phyloP scores from a whole-genome alignment of 2,797 vertebrate species.

The Lacerta viridis region DNA sequence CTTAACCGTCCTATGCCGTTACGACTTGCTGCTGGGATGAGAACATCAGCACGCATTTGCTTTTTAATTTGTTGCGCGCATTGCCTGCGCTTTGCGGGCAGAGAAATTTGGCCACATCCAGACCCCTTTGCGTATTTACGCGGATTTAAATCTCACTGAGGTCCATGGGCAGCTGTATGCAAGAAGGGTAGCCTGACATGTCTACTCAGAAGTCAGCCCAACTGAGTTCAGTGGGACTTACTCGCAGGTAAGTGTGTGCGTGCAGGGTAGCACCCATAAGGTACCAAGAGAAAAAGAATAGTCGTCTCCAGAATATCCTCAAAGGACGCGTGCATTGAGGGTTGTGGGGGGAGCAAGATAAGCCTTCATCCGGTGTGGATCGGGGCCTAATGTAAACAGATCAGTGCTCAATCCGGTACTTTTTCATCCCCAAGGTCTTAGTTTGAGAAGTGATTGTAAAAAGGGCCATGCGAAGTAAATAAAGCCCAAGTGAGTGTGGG shows the following conservation, averaged over 20 bases:
- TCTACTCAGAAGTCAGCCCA: too few relatives aligned
- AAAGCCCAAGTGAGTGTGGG: too few relatives aligned
- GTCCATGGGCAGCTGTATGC: too few relatives aligned
- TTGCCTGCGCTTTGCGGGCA: too few relatives aligned
- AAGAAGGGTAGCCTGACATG: neutral
- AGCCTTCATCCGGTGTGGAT: neutral
- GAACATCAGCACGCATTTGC: neutral
- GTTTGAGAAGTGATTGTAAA: neutral
- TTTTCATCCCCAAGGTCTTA: neutral
- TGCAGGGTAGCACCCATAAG: neutral
- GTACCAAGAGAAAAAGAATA: neutral
- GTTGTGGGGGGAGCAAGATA: neutral
- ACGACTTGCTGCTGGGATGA: neutral
- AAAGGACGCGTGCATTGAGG: neutral
- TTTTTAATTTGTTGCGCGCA: neutral
- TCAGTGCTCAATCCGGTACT: neutral
- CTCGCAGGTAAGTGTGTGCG: neutral
- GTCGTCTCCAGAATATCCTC: neutral
- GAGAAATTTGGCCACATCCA: neutral
- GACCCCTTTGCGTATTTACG: too few relatives aligned
- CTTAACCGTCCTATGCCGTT: neutral
- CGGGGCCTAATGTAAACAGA: neutral
- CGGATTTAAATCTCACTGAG: neutral
- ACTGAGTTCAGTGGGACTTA: too few relatives aligned
- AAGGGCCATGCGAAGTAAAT: too few relatives aligned